Evolutionary conservation across 2,797 vertebrate species (phyloP).

Genomic region (Steatocranus sp.): DNA sequence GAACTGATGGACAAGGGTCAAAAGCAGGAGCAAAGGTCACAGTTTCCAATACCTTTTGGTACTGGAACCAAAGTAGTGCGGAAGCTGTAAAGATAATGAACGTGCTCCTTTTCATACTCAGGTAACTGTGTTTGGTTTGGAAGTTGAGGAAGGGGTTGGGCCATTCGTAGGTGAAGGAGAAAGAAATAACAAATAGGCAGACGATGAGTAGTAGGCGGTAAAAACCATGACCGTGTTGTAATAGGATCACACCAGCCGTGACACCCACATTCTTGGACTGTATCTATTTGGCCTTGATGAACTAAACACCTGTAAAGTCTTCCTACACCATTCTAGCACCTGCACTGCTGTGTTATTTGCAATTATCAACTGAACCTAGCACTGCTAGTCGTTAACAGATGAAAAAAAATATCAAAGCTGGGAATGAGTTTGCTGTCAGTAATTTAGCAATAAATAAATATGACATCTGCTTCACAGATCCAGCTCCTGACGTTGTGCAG

Average conservation of each 20-base stretch:
- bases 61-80: background rate
- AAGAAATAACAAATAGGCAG: background rate
- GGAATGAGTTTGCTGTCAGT: background rate
- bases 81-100: slow-evolving; percentile 23
- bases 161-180: background rate
- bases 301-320: background rate
- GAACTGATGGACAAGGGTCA: slow-evolving; percentile 24
- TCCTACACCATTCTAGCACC: background rate
- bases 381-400: background rate
- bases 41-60: background rate
- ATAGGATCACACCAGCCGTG: background rate
- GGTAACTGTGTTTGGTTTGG: background rate
- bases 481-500: background rate
- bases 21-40: slow-evolving; percentile 30
- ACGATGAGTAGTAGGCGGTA: background rate
- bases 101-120: slow-evolving; percentile 2
- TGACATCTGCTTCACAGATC: background rate
- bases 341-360: background rate
- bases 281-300: background rate
- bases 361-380: background rate
- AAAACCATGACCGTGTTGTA: background rate
- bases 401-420: background rate
- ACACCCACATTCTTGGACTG: background rate
- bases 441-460: background rate
- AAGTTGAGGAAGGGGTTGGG: background rate